These are phyloP conservation scores for Apeira syringaria DNA, from an alignment of 2,888 invertebrate genomes.

Conservation along the genomic window DNA sequence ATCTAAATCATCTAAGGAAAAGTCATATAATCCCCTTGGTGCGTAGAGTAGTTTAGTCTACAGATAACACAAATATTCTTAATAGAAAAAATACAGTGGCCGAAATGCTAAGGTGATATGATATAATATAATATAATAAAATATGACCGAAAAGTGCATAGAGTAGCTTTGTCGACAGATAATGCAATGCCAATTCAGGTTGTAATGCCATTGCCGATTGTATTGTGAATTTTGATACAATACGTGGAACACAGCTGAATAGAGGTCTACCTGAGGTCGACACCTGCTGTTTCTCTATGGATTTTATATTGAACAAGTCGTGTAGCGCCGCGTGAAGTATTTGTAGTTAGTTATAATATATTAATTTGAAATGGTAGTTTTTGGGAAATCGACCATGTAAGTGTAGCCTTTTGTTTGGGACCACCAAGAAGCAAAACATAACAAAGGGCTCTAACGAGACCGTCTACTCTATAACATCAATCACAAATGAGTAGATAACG, in stretches of 20 bases:
- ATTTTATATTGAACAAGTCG: slow-evolving; percentile 45
- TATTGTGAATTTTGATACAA: slow-evolving; percentile 40
- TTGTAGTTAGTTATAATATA: slow-evolving; percentile 34
- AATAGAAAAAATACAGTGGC: neutral
- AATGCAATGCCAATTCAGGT: slow-evolving; percentile 36
- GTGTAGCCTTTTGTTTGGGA: slow-evolving; percentile 20
- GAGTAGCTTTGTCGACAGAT: slow-evolving; percentile 26
- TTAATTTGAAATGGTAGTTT: slow-evolving; percentile 37
- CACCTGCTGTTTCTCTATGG: slow-evolving; percentile 60
- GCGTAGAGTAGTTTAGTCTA: neutral
- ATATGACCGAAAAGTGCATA: slow-evolving; percentile 4
- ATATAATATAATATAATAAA: neutral
- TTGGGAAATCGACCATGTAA: slow-evolving; percentile 29
- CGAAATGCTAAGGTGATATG: neutral
- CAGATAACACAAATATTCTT: neutral
- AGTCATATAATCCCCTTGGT: no score
- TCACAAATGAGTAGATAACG: no score
- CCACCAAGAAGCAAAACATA: slow-evolving; percentile 19
- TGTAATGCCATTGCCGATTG: slow-evolving; percentile 6
- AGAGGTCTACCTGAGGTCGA: slow-evolving; percentile 65
- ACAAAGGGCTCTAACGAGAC: neutral
- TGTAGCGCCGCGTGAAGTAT: slow-evolving; percentile 74
- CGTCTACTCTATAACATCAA: no score
- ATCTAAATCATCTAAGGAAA: no score
- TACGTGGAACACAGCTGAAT: slow-evolving; percentile 62